Base-by-base conservation (phyloP, 2,797 vertebrate genomes). In the Botia almorhae region DNA sequence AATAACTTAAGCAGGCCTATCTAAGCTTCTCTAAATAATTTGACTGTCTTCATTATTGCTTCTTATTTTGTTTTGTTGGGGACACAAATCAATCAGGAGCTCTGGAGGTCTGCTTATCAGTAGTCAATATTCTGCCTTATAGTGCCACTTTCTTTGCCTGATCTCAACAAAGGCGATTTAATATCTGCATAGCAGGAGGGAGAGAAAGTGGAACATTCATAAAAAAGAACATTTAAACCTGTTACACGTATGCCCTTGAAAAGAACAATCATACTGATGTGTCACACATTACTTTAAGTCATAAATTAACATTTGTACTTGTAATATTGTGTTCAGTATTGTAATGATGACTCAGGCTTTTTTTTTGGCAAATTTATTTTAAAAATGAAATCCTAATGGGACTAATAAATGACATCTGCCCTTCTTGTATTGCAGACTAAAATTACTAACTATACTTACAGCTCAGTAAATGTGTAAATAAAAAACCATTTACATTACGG, bases 11-110 rank as follows among this genome's bases (percentile, higher is more conserved):
- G 29, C 72, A 82, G 84, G 80, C 78, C 85, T 48, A 74, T 88
- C 83, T 86, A 82, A 91, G 81, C 86, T 88, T 68, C 89, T 90
- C 88, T 88, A 85, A 91, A 91, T 92, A 90, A 92, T 92, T 89
- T 89, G 82, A 76, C 87, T 83, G 83, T 89, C 88, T 91, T 92
- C 90, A 92, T 91, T 90, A 87, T 72, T 83, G 83, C 81, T 88
- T 72, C 86, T 89, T 89, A 84, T 78, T 85, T 80, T 69, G 39
- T 78, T 78, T 80, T 84, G 64, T 5, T 11, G 86, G 88, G 81
- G 71, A 5, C 50, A 71, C 17, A 82, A 91, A 92, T 93, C 91
- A 90, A 90, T 94, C 33, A 33, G 76, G 63, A 77, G 39, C 61
- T 79, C 84, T 79, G 81, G 78, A 88, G 86, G 78, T 88, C 84